These are phyloP conservation scores for Pristis pectinata DNA, from an alignment of 2,797 vertebrate genomes.

Conservation along the genomic window DNA sequence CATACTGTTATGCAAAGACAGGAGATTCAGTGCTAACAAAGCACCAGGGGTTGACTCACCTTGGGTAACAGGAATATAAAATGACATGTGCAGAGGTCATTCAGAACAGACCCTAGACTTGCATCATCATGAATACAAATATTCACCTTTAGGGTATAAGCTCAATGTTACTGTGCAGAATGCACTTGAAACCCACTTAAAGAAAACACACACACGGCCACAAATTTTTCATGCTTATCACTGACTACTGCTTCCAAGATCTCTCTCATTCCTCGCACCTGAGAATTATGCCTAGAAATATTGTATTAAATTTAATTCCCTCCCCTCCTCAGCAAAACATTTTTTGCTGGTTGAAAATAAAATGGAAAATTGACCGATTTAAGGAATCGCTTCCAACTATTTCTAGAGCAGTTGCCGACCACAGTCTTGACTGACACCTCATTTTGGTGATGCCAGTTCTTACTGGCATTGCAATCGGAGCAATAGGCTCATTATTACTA, in stretches of 20 bases:
- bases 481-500: neutral
- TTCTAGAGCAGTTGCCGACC: neutral
- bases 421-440: neutral
- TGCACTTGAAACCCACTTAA: neutral
- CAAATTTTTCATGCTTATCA: neutral
- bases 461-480: neutral
- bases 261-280: neutral
- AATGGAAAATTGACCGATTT: neutral
- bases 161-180: neutral
- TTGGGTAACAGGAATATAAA: constrained; percentile 28
- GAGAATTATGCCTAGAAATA: neutral
- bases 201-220: neutral
- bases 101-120: constrained; percentile 21
- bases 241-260: neutral
- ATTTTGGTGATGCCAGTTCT: neutral
- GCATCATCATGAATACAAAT: constrained; percentile 19
- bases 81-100: constrained; percentile 32
- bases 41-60: neutral
- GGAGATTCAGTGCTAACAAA: neutral
- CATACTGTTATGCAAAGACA: neutral
- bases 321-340: neutral
- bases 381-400: neutral
- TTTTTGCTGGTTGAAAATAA: neutral
- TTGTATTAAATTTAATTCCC: neutral
- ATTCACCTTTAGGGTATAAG: constrained; percentile 15